Conservation (phyloP, 2,797 vertebrate genomes). For the Pangasius mekongensis region DNA sequence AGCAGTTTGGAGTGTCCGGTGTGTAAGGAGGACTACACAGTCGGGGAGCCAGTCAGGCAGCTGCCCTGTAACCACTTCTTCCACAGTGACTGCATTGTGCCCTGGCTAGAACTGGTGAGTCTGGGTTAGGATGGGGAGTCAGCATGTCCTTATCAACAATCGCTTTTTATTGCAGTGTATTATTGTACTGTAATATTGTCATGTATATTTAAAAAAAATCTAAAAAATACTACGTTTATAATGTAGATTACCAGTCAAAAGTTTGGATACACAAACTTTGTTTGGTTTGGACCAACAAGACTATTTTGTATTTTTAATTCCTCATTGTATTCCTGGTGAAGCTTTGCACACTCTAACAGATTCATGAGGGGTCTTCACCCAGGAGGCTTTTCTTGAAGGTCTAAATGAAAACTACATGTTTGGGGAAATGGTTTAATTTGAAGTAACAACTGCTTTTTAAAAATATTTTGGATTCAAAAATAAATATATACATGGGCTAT, state of each 20-base stretch:
- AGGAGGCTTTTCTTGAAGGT: background rate
- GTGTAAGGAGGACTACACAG: slow-evolving; percentile 93
- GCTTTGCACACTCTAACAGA: background rate
- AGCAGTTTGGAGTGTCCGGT: slow-evolving; percentile 93
- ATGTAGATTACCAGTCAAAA: background rate
- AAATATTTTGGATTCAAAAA: no score
- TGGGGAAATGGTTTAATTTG: no score
- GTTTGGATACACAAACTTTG: background rate
- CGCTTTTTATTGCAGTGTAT: background rate
- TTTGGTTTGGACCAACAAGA: no score
- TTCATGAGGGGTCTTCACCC: background rate
- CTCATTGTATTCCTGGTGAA: background rate
- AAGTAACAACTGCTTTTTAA: no score
- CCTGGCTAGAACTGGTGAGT: slow-evolving; percentile 97
- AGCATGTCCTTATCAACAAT: background rate
- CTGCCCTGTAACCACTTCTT: slow-evolving; percentile 97
- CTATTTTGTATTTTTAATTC: no score
- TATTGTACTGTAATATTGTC: no score
- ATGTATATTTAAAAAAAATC: background rate
- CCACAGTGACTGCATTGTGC: slow-evolving; percentile 96
- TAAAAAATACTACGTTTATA: background rate
- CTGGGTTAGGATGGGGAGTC: slow-evolving; percentile 13
- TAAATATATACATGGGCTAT: no score
- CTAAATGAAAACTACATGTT: background rate
- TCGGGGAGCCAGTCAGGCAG: slow-evolving; percentile 89